These are phyloP conservation scores for Rhyzopertha dominica DNA, from an alignment of 1,140 invertebrate species.

Conservation along the genomic window DNA sequence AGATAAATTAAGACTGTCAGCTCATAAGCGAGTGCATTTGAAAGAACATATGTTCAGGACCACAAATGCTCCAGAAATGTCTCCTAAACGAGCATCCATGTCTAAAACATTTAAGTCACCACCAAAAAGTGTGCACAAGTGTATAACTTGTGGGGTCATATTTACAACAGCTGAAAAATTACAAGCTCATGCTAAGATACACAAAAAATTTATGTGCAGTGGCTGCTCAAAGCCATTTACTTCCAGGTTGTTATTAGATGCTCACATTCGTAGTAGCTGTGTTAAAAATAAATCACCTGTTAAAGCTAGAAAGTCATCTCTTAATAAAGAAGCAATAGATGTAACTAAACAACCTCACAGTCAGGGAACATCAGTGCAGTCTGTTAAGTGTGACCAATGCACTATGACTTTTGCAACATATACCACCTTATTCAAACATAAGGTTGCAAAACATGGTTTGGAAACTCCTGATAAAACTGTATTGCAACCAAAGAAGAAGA, in stretches of 20 bases:
- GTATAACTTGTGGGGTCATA: conserved; percentile 26
- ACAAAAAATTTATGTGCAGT: conserved; percentile 27
- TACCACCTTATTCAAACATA: too few relatives aligned
- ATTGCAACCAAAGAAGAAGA: too few relatives aligned
- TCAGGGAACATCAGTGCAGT: too few relatives aligned
- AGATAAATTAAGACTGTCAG: conserved; percentile 23
- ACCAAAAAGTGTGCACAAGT: conserved; percentile 13
- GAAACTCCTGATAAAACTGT: too few relatives aligned
- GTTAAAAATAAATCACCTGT: conserved; percentile 27
- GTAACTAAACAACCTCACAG: too few relatives aligned
- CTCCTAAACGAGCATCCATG: conserved; percentile 25
- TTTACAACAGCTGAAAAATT: conserved; percentile 25
- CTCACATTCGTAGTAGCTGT: conserved; percentile 28
- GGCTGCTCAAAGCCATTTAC: conserved; percentile 25
- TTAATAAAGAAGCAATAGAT: too few relatives aligned
- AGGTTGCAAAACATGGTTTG: too few relatives aligned
- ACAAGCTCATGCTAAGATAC: conserved; percentile 25
- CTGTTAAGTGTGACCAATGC: too few relatives aligned
- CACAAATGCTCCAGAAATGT: conserved; percentile 24
- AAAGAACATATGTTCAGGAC: conserved; percentile 34
- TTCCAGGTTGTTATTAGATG: conserved; percentile 29
- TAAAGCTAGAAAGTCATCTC: too few relatives aligned
- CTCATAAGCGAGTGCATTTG: conserved; percentile 33
- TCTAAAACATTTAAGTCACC: conserved; percentile 5
- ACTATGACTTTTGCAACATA: too few relatives aligned